Percentiles rank a stretch among this genome's conserved stretches.
Conservation (phyloP, 2,888 invertebrate genomes). For the Drosophila sordidapex region DNA sequence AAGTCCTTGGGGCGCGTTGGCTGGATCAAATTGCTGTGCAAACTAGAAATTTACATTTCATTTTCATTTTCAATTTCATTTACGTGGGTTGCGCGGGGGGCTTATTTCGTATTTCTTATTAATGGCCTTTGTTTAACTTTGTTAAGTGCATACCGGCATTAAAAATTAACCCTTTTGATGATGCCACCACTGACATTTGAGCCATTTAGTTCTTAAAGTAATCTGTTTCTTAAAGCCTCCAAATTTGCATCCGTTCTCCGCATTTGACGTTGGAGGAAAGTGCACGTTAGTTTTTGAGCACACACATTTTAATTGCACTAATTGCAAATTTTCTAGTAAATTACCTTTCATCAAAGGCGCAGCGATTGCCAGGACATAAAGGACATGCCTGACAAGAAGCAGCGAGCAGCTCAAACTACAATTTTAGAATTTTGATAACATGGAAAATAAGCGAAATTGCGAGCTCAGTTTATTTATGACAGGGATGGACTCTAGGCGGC, state of each 20-base stretch:
- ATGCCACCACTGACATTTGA: slow-evolving; percentile 14
- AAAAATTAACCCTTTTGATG: slow-evolving; percentile 43
- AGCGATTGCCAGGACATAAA: slow-evolving; percentile 25
- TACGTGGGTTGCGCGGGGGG: neutral
- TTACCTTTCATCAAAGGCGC: slow-evolving; percentile 71
- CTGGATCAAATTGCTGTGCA: slow-evolving; percentile 72
- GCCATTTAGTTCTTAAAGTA: slow-evolving; percentile 24
- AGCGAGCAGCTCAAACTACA: slow-evolving; percentile 49
- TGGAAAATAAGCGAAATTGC: slow-evolving; percentile 47
- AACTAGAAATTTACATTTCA: slow-evolving; percentile 64
- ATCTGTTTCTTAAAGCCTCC: slow-evolving; percentile 10
- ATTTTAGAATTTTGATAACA: slow-evolving; percentile 72
- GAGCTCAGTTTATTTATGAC: slow-evolving; percentile 32
- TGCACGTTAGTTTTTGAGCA: slow-evolving; percentile 44
- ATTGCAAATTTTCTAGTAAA: slow-evolving; percentile 82
- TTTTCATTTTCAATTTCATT: slow-evolving; percentile 29
- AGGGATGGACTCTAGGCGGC: slow-evolving; percentile 23
- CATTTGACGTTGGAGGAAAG: neutral
- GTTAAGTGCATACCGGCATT: slow-evolving; percentile 44
- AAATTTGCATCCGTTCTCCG: neutral
- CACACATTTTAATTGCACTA: slow-evolving; percentile 74
- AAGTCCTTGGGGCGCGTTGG: slow-evolving; percentile 57
- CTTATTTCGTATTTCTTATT: slow-evolving; percentile 68
- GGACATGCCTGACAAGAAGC: slow-evolving; percentile 22
- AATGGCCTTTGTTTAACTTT: slow-evolving; percentile 71